Base-by-base conservation (phyloP, 2,797 vertebrate species). In the Galago senegalensis region DNA sequence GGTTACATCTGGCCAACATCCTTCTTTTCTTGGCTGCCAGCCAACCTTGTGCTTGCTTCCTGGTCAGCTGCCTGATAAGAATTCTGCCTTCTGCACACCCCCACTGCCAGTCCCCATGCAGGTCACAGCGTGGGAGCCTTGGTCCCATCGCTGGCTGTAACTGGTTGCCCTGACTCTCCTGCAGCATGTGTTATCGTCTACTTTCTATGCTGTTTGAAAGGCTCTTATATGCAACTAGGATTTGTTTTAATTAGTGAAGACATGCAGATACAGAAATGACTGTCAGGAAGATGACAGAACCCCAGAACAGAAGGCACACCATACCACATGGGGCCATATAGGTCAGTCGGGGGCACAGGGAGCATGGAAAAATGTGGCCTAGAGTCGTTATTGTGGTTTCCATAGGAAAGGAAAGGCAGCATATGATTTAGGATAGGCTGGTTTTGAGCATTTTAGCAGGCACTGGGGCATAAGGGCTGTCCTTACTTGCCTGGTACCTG, bases 321-420 rank as follows among this genome's bases (percentile, higher is more conserved):
- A n/a, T 21, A 13, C 29, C 27, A n/a, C 1, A 6, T 10, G 0
- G 8, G n/a, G 34, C n/a, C n/a, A 20, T 37, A 9, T 1, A n/a
- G 12, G 13, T n/a, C 4, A 1, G 20, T 18, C 34, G 1, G 46
- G 79, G 56, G 27, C 46, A 60, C 60, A 76, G 34, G 20, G 20
- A 75, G 40, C 43, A 25, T n/a, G 12, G 27, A 3, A 21, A 49
- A 70, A 67, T 3, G 20, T 29, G 8, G 7, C 18, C 25, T 40
- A 75, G 67, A 40, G 1, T 6, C 27, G 56, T 73, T 56, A 53
- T 25, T 13, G 18, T 49, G 63, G 23, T 82, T 63, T 77, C 56
- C 8, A 0, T 2, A 46, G 34, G 46, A 70, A 70, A 86, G 60
- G 43, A 43, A 25, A 63, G 89, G 16, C 23, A 29, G 31, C 25